Conservation (phyloP, 2,888 invertebrate species). For the Silvanus unidentatus region DNA sequence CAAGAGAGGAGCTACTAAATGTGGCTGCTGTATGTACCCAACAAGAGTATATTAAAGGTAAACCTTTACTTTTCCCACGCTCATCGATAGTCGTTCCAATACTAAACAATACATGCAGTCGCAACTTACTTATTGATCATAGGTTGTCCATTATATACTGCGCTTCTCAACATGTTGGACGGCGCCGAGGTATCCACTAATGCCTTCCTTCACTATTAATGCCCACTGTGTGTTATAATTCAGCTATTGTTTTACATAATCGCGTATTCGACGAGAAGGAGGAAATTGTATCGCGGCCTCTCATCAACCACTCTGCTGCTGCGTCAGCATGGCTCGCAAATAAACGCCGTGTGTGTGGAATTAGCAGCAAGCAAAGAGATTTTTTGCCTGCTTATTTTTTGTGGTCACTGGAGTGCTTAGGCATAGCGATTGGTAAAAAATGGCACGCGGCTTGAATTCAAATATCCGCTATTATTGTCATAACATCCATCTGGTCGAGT, state of each 20-base stretch:
- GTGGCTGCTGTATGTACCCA: constrained; percentile 11
- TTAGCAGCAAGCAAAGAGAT: too few species aligned
- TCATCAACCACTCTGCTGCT: too few species aligned
- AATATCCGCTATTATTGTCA: constrained; percentile 15
- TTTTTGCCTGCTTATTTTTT: constrained; percentile 7
- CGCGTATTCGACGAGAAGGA: not conserved
- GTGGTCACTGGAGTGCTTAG: constrained; percentile 5
- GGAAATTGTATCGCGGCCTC: too few species aligned
- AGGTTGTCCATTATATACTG: constrained; percentile 39
- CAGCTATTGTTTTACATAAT: constrained; percentile 29
- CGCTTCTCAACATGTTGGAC: constrained; percentile 33
- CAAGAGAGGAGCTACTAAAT: constrained; percentile 14
- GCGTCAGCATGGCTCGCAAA: too few species aligned
- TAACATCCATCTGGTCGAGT: constrained; percentile 4
- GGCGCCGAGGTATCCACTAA: constrained; percentile 28
- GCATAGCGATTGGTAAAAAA: constrained; percentile 20
- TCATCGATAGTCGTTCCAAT: constrained; percentile 30
- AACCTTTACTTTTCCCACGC: constrained; percentile 43
- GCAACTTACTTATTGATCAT: constrained; percentile 42
- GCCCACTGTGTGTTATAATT: constrained; percentile 23
- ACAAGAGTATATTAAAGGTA: constrained; percentile 14
- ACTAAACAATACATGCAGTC: constrained; percentile 40
- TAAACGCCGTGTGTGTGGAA: too few species aligned
- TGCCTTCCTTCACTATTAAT: constrained; percentile 25
- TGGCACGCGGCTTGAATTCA: constrained; percentile 25